These are phyloP conservation scores for Semicossyphus pulcher DNA, from an alignment of 2,113 vertebrate species.

Conservation along the genomic window DNA sequence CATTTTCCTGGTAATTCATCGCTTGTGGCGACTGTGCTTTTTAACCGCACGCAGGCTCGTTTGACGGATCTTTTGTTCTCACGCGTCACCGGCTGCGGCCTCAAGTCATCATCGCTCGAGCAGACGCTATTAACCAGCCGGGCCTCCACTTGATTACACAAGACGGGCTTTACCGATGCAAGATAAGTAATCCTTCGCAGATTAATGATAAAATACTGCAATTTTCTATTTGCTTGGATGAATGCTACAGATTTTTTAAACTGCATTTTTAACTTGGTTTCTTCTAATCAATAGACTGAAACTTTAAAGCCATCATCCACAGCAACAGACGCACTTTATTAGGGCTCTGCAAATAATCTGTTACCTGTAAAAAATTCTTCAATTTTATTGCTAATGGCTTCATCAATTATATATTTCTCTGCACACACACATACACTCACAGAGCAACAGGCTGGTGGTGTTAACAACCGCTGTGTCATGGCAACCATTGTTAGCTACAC, in stretches of 20 bases:
- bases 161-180: constrained; percentile 32
- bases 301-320: neutral
- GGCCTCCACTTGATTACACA: constrained; percentile 37
- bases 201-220: constrained; percentile 32
- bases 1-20: constrained; percentile 25
- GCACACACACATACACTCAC: neutral
- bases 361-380: too few relatives aligned
- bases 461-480: constrained; percentile 53
- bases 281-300: neutral
- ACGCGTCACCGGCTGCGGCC: constrained; percentile 34
- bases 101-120: constrained; percentile 48
- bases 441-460: constrained; percentile 52
- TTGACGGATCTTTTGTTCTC: constrained; percentile 57
- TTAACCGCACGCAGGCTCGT: constrained; percentile 34
- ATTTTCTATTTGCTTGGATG: neutral
- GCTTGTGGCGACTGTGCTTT: constrained; percentile 35
- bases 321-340: too few relatives aligned
- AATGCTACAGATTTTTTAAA: neutral
- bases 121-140: constrained; percentile 38
- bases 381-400: too few relatives aligned
- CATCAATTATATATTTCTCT: too few relatives aligned
- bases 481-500: constrained; percentile 60
- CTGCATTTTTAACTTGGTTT: neutral
- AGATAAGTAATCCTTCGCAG: constrained; percentile 46
- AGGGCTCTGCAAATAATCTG: too few relatives aligned